Percentiles rank a stretch among this genome's conserved stretches.
These are phyloP conservation scores for Haliclystus octoradiatus DNA, from an alignment of 30 jellyfish, hydroid and myxozoan genomes.

Conservation along the genomic window DNA sequence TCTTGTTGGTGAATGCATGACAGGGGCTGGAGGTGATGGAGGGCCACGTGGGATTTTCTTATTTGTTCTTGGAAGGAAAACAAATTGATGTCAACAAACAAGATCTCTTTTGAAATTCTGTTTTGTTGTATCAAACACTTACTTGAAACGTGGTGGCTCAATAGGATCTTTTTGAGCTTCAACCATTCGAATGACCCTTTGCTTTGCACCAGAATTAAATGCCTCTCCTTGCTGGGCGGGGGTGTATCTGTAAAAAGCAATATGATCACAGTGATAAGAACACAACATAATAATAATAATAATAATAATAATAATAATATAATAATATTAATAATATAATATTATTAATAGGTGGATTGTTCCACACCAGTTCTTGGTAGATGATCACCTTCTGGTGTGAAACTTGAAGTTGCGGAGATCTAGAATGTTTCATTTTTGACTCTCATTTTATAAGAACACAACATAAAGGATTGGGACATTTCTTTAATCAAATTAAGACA, in stretches of 20 bases:
- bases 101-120: background rate
- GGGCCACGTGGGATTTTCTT: conserved; percentile 99
- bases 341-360: no score
- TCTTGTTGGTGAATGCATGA: conserved; percentile 99
- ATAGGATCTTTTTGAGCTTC: conserved; percentile 94
- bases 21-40: conserved; percentile 99
- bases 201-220: conserved; percentile 98
- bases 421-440: no score
- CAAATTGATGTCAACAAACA: background rate
- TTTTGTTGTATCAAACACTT: background rate
- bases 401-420: no score
- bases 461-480: no score
- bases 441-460: no score
- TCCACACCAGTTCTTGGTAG: no score
- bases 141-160: conserved; percentile 98
- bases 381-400: no score
- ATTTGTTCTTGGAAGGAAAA: conserved; percentile 46
- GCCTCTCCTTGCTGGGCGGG: conserved; percentile 93
- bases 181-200: conserved; percentile 92
- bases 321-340: no score
- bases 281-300: no score
- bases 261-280: no score
- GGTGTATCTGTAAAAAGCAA: conserved; percentile 60
- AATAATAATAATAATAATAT: no score
- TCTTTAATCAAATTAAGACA: no score